Base-by-base conservation (phyloP, 2,888 invertebrate genomes). In the Eumerus sabulonum region DNA sequence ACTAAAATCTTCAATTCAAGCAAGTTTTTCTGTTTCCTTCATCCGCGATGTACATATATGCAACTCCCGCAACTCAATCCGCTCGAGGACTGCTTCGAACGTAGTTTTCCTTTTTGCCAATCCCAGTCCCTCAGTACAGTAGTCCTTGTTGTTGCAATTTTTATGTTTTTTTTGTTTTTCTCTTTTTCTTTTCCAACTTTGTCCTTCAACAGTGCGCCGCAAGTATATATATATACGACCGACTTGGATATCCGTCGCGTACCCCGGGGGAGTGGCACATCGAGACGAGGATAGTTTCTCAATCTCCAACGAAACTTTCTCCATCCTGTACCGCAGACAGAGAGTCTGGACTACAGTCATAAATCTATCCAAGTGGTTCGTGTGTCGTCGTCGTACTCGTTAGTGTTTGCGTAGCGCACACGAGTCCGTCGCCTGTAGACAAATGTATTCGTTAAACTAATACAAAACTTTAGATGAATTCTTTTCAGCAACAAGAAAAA, bases 401-500 rank as follows among this genome's bases (percentile, higher is more conserved):
- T 45, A 45, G 68, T 51, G 60, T 40, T n/a, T 40, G 40, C 9
- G 9, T 50, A 36, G 54, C 66, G 53, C 72, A 50, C 48, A 56
- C 62, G 62, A 71, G 62, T 63, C 73, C 42, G 27, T 7, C 7
- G 27, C 47, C 35, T 45, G 45, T 63, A 82, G 82, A 83, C 83
- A 82, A 83, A 83, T 83, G 83, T 83, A 79, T 83, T 83, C 83
- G 82, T 83, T 83, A 83, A 83, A 83, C 83, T 83, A 83, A 83
- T 83, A 83, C 83, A 83, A 83, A 83, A 83, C 83, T 83, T 83
- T 82, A 83, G 82, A 83, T 83, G 83, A 83, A 82, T 83, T 83
- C 83, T 83, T 76, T 83, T 83, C 83, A 83, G 82, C 83, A 83
- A 79, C 82, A 83, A 82, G 82, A 82, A 83, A 83, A 83, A 83